These are phyloP conservation scores for Cepphus grylle DNA, from an alignment of 2,113 vertebrate species.

Conservation along the genomic window DNA sequence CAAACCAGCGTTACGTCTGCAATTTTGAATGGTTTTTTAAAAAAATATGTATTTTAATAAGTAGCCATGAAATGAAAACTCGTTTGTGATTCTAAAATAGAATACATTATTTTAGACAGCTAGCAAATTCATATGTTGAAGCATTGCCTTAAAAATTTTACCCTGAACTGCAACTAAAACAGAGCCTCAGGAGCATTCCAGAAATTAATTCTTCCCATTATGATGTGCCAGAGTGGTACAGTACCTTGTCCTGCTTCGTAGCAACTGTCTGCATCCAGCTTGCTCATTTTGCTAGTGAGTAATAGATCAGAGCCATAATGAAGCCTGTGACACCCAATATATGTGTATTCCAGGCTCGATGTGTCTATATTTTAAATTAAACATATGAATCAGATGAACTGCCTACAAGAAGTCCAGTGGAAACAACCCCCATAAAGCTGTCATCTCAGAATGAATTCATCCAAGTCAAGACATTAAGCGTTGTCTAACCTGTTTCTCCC, in stretches of 20 bases:
- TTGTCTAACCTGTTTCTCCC: slow-evolving; percentile 45
- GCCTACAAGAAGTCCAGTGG: background rate
- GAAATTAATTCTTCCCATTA: background rate
- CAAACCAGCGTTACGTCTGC: background rate
- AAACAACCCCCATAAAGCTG: background rate
- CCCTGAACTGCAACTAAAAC: background rate
- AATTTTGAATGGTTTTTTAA: background rate
- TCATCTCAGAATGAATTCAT: background rate
- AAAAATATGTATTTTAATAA: background rate
- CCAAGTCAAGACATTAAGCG: background rate
- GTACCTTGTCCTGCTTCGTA: background rate
- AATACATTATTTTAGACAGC: background rate
- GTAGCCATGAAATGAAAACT: background rate
- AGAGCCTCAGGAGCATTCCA: background rate
- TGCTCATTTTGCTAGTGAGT: background rate
- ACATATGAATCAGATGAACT: background rate
- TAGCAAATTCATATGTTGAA: background rate
- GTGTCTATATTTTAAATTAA: background rate
- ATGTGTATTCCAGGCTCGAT: background rate
- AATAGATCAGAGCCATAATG: background rate
- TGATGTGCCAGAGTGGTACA: background rate
- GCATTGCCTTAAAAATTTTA: background rate
- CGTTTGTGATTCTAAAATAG: background rate
- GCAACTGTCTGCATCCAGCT: background rate
- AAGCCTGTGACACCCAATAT: background rate